Percentiles rank a stretch among this genome's conserved stretches.
These are phyloP conservation scores for Allobates femoralis DNA, from an alignment of 2,797 vertebrate genomes.

Conservation along the genomic window DNA sequence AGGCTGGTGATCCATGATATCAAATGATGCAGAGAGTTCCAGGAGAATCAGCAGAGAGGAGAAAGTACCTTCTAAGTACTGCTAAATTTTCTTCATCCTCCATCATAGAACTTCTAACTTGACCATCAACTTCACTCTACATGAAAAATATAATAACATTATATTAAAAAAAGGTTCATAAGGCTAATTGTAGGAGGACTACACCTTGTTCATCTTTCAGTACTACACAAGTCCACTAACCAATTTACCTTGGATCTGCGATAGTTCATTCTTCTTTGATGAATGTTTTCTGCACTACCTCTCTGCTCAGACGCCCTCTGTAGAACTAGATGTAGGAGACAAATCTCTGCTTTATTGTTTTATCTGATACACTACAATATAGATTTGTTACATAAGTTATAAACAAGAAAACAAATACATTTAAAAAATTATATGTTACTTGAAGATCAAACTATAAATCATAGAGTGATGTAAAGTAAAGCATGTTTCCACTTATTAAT, in stretches of 20 bases:
- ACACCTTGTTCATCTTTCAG: not conserved
- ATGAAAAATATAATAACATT: not conserved
- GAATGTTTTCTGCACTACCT: conserved; percentile 72
- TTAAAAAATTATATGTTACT: not conserved
- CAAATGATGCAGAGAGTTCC: not conserved
- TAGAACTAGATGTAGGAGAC: conserved; percentile 66
- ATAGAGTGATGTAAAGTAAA: not conserved
- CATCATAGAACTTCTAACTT: conserved; percentile 81
- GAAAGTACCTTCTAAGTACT: conserved; percentile 86
- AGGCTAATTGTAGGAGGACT: not conserved
- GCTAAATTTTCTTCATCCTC: conserved; percentile 96
- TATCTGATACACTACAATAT: not conserved
- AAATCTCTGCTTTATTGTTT: accelerated
- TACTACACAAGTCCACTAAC: too few species aligned
- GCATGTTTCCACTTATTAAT: not conserved
- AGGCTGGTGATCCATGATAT: not conserved
- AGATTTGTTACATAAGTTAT: not conserved
- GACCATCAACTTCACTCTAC: conserved; percentile 80
- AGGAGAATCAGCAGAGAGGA: not conserved
- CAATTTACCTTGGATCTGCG: conserved; percentile 80
- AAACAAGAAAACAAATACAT: not conserved
- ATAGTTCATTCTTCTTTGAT: conserved; percentile 75
- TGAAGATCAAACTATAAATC: not conserved
- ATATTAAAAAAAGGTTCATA: not conserved
- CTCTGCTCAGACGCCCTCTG: conserved; percentile 76